Percentiles rank a stretch among this genome's conserved stretches.
phyloP scores from a whole-genome alignment of 2,113 vertebrate species.

The Heterocephalus glaber region DNA sequence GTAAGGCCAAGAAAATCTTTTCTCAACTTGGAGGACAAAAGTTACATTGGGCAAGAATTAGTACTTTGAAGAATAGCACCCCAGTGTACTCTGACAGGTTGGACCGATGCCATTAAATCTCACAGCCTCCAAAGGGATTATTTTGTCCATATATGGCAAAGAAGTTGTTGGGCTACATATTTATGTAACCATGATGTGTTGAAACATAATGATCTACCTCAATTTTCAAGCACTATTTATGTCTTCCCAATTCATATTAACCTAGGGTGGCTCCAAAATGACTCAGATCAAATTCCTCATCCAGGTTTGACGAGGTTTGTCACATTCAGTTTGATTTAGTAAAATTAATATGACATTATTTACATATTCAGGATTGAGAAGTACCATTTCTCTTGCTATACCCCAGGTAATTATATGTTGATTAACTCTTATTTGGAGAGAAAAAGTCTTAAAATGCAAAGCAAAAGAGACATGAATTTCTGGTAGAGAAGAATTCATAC shows the following conservation, averaged over 20 bases:
- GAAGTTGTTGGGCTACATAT: background rate
- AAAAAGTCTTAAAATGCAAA: slow-evolving; percentile 41
- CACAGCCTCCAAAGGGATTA: background rate
- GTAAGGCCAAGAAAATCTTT: background rate
- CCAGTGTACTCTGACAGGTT: no score
- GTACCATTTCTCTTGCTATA: background rate
- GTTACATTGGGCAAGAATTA: background rate
- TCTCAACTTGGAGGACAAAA: background rate
- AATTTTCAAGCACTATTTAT: background rate
- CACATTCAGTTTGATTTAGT: slow-evolving; percentile 36
- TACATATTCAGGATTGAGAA: background rate
- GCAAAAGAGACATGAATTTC: slow-evolving; percentile 15
- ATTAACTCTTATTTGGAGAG: slow-evolving; percentile 4
- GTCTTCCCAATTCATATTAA: background rate
- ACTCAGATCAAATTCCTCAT: slow-evolving; percentile 17
- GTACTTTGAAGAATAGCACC: background rate
- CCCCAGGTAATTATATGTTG: background rate
- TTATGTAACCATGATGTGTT: background rate
- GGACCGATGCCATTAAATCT: background rate
- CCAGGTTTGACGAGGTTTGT: background rate
- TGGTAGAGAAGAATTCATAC: slow-evolving; percentile 10
- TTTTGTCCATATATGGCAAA: background rate
- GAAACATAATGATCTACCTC: background rate
- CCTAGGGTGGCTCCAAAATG: background rate
- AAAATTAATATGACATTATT: background rate